Evolutionary conservation across 2,797 vertebrate species (phyloP), one percentile per base, ranked within the genome.

Genomic region (Okamejei kenojei): DNA sequence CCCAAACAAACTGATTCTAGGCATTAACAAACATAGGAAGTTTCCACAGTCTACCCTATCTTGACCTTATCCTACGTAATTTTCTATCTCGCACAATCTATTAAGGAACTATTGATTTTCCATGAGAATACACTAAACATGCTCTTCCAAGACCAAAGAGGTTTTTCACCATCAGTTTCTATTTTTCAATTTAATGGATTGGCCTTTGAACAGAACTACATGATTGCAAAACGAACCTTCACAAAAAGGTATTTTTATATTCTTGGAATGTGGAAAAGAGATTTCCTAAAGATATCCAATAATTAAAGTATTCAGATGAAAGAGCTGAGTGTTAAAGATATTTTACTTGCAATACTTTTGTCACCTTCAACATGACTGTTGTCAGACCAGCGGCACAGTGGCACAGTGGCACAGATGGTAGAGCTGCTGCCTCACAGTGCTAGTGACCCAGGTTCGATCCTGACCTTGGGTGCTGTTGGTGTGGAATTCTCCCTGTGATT

Each of bases 81-180:
- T 91, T 74, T 91, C 90, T 74, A 45, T 73, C 35, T 91, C 23
- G 29, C 63, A 68, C 11, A 63, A 74, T 73, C 88, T 74, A 91
- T 91, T 26, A 45, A 91, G 74, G 90, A 73, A 29, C 74, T 74
- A 54, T 73, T 74, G 90, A 91, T 91, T 91, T 68, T 45, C 32
- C 29, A 74, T 91, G 35, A 45, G 35, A 91, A 74, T 54, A 73
- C 73, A 91, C 90, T 74, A 21, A 91, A 91, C 32, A 45, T 90
- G 65, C 11, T 90, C 23, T 90, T 38, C 65, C 65, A 90, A 90
- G 65, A 45, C 65, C 23, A 91, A 91, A 68, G 35, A 15, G 32
- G 21, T 38, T 9, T 35, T 38, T 90, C 65, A 71, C 63, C 65
- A 9, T 90, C 65, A 38, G 63, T 91, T 54, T 35, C 7, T 86